Evolutionary conservation across 2,797 vertebrate genomes (phyloP).

Genomic region (Xyrichtys novacula): DNA sequence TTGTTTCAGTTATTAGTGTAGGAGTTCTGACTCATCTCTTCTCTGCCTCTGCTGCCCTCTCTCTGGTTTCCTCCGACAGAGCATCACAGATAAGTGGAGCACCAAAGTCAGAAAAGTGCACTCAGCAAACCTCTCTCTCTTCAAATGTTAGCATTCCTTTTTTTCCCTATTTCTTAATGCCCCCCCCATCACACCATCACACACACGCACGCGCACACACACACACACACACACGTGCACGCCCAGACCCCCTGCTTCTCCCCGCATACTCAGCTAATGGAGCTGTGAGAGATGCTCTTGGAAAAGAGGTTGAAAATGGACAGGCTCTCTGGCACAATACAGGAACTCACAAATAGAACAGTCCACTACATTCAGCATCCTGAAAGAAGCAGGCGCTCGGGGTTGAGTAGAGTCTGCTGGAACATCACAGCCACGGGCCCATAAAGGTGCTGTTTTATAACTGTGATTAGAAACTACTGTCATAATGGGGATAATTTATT

Average conservation of each 20-base stretch:
- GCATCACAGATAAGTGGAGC: constrained; percentile 71
- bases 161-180: constrained; percentile 8
- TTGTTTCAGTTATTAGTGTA: constrained; percentile 61
- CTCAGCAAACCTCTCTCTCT: constrained; percentile 69
- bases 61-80: constrained; percentile 59
- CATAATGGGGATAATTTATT: constrained; percentile 75
- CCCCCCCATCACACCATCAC: too few relatives aligned
- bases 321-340: constrained; percentile 73
- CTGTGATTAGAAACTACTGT: constrained; percentile 72
- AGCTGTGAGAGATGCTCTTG: constrained; percentile 73
- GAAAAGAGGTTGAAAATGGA: constrained; percentile 76
- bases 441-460: constrained; percentile 65
- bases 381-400: constrained; percentile 62
- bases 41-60: constrained; percentile 58
- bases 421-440: constrained; percentile 53
- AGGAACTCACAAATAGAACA: constrained; percentile 70
- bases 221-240: too few relatives aligned
- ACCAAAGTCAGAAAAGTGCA: constrained; percentile 64
- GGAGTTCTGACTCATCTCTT: constrained; percentile 75
- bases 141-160: constrained; percentile 68
- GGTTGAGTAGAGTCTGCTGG: constrained; percentile 46
- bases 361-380: constrained; percentile 48
- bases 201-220: too few relatives aligned
- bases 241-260: constrained; percentile 37
- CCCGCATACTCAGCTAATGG: constrained; percentile 76